Base-by-base conservation (phyloP, 2,113 vertebrate species). In the Odontesthes bonariensis region DNA sequence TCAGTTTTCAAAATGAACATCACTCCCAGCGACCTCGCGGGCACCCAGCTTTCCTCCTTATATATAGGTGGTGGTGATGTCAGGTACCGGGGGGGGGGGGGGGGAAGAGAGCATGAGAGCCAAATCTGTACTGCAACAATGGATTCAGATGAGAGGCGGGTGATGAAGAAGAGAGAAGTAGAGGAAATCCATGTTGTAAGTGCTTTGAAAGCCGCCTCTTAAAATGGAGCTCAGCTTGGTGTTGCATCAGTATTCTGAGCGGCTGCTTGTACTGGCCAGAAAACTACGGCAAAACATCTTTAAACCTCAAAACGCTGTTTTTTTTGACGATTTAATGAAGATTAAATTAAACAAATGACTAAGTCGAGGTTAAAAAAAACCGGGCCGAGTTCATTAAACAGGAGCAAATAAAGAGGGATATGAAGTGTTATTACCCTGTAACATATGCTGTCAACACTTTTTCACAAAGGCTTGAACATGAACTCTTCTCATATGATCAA, bases 1-100 rank as follows among this genome's bases (percentile, higher is more conserved):
- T 89, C 73, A 84, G 59, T 86, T 90, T 90, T 78, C 83, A 93
- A 93, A 94, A 92, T 86, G 83, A 75, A 55, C 67, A 76, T 70
- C 65, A 75, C 82, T 84, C 83, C 82, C 66, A 81, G 81, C 70
- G 67, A 78, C 79, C 75, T 16, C 27, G 80, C 35, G 85, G 74
- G 69, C 55, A 74, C 77, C 69, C 77, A 22, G 77, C 62, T 69
- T 73, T 69, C 75, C 82, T 78, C 73, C 81, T 73, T n/a, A 81
- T 31, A 79, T 31, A 87, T 73, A 69, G 58, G 67, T 33, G 75
- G 58, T 54, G 78, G 71, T 51, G 77, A 76, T 40, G 72, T 79
- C 70, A 84, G 51, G 8, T 64, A 61, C 6, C 0, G 16, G 64
- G 32, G 44, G 49, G 13, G 6, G 14, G 55, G 8, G 47, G 0